These are phyloP conservation scores for Campylorhamphus procurvoides DNA, from an alignment of 2,113 vertebrate species.

Conservation along the genomic window DNA sequence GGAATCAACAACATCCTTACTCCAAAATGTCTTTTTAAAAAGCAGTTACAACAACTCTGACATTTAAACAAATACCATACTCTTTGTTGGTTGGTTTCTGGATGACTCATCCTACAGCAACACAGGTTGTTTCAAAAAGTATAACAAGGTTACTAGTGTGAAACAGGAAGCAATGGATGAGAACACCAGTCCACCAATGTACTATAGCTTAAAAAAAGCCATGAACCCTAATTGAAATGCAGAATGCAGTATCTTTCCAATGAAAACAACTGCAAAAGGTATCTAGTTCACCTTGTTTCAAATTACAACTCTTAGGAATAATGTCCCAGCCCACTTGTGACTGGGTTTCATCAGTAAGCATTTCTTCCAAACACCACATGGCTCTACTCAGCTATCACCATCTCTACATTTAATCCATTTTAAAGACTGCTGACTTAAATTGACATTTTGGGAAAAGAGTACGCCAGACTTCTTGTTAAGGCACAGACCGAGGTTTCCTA, in stretches of 20 bases:
- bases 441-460: not conserved
- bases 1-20: not conserved
- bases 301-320: not conserved
- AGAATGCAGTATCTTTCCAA: not conserved
- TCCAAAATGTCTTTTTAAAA: not conserved
- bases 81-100: not conserved
- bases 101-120: not conserved
- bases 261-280: not conserved
- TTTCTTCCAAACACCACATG: not conserved
- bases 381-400: not conserved
- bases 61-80: not conserved
- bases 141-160: not conserved
- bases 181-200: fast-evolving
- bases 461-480: not conserved
- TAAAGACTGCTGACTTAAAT: not conserved
- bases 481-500: not conserved
- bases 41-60: not conserved
- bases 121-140: fast-evolving
- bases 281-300: not conserved
- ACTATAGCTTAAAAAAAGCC: not conserved
- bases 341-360: not conserved
- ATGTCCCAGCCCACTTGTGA: not conserved
- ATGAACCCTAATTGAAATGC: not conserved
- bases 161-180: not conserved
- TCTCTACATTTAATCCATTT: not conserved